Base-by-base conservation (phyloP, 2,113 vertebrate species). In the Clarias magur region DNA sequence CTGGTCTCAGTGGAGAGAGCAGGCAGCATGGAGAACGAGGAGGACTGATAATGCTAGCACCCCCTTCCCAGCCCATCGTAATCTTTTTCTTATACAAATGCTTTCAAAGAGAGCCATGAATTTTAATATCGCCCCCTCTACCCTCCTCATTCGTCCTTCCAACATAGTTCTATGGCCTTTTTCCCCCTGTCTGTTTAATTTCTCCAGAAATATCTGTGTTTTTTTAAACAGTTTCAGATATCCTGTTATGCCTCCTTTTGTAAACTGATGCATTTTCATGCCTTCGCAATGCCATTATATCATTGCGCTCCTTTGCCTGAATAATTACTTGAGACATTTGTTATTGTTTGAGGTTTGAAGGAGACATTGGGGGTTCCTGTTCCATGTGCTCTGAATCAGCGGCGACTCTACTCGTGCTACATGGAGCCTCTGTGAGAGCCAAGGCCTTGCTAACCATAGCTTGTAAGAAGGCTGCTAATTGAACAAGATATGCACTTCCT, bases 81-180 rank as follows among this genome's bases (percentile, higher is more conserved):
- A 97, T 97, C 96, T 88, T 88, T 88, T 97, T 97, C 96, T 97
- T 97, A 97, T 96, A 96, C 96, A 97, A 97, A 97, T 96, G 96
- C 95, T 97, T 95, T 95, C 96, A 96, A 96, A 96, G 96, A 95
- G 96, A 97, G 96, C 97, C 96, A 97, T 97, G 96, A 96, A 97
- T 97, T 96, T 97, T 97, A 97, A 97, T 97, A 97, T 95, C 94
- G 92, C 95, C 95, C 95, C 78, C 95, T 96, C 95, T 95, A 95
- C 93, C 93, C 94, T 92, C 95, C 65, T 78, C 62, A 62, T 59
- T 48, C 80, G 54, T 60, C 75, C 72, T 85, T 83, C 30, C 68
- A 72, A 76, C 79, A 83, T 85, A 89, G 79, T 85, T 83, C 60
- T 79, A 89, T 30, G 48, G 12, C 82, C 57, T 80, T 80, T 59